phyloP scores from a whole-genome alignment of 2,797 vertebrate genomes.

The Rhinoraja longicauda region DNA sequence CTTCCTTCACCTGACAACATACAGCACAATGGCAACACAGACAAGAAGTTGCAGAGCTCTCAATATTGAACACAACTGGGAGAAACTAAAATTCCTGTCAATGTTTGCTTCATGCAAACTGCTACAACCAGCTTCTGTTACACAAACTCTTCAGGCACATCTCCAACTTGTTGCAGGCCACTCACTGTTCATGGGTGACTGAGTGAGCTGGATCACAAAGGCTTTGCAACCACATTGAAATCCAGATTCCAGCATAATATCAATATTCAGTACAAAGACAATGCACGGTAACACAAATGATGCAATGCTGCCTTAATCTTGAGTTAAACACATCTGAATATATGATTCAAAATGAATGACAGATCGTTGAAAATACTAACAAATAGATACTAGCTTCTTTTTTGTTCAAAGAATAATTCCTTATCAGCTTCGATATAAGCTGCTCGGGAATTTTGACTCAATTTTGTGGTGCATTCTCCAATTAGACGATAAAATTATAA shows the following conservation, averaged over 20 bases:
- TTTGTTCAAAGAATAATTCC: not conserved
- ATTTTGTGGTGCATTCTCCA: not conserved
- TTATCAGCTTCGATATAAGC: not conserved
- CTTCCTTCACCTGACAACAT: not conserved
- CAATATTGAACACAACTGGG: not conserved
- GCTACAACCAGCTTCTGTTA: not conserved
- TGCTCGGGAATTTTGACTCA: not conserved
- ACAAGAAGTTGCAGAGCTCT: not conserved
- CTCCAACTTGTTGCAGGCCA: not conserved
- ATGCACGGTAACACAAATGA: not conserved
- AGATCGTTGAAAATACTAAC: not conserved
- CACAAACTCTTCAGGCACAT: not conserved
- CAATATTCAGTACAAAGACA: not conserved
- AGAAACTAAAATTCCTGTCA: not conserved
- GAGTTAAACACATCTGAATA: not conserved
- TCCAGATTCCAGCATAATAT: not conserved
- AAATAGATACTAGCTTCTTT: not conserved
- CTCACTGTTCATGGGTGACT: not conserved
- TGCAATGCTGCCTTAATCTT: not conserved
- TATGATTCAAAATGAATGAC: not conserved
- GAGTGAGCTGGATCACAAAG: not conserved
- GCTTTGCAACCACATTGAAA: not conserved
- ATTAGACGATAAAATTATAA: not conserved
- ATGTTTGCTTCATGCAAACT: not conserved
- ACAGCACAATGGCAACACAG: too few species aligned